phyloP scores from a whole-genome alignment of 2,113 vertebrate species.

The Pteropus alecto region DNA sequence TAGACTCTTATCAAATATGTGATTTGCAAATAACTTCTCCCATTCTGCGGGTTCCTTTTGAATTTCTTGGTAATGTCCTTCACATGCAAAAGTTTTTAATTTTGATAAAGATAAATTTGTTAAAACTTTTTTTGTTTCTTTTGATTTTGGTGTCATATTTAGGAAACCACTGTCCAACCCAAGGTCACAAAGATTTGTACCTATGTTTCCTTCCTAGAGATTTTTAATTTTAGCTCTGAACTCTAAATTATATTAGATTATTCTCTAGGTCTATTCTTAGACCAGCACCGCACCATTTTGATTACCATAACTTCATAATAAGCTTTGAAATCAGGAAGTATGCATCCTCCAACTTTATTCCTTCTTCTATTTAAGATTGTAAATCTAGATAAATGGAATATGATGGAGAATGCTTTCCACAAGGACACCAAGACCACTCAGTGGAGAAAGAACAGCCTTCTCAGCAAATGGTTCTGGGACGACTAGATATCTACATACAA shows the following conservation, averaged over 20 bases:
- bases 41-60: background rate
- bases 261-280: background rate
- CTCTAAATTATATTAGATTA: background rate
- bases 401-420: background rate
- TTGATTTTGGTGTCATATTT: background rate
- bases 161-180: background rate
- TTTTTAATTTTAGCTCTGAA: background rate
- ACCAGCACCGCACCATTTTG: background rate
- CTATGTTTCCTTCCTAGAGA: background rate
- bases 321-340: background rate
- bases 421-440: background rate
- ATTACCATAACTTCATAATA: background rate
- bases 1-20: background rate
- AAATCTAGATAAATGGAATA: background rate
- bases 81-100: background rate
- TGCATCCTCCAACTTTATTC: background rate
- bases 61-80: background rate
- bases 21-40: background rate
- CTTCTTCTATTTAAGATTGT: background rate
- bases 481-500: background rate
- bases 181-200: background rate
- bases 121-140: background rate
- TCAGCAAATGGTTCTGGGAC: background rate
- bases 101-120: background rate
- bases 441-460: background rate